Conservation (phyloP, 2,797 vertebrate species). For the Argentina silus region DNA sequence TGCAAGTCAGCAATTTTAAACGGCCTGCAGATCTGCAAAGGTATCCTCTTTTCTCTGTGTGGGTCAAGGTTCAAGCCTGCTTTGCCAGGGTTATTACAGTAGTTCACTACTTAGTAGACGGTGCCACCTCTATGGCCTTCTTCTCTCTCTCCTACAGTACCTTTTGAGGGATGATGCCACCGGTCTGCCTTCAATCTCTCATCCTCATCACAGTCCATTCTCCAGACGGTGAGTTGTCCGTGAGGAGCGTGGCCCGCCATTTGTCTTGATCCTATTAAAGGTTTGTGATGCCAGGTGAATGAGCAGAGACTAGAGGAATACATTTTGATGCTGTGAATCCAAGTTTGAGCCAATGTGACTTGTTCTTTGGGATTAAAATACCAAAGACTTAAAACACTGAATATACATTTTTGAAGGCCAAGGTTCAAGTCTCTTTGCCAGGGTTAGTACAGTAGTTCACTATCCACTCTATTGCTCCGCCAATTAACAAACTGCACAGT, state of each 20-base stretch:
- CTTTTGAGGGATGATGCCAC: slow-evolving; percentile 37
- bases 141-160: slow-evolving; percentile 18
- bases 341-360: neutral
- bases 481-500: slow-evolving; percentile 19
- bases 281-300: slow-evolving; percentile 14
- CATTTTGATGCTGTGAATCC: neutral
- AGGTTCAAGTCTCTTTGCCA: slow-evolving; percentile 38
- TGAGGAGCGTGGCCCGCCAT: slow-evolving; percentile 22
- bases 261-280: slow-evolving; percentile 28
- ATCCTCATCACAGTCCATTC: slow-evolving; percentile 36
- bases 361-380: neutral
- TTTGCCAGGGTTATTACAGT: slow-evolving; percentile 38
- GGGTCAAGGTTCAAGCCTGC: slow-evolving; percentile 46
- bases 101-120: slow-evolving; percentile 37
- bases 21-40: slow-evolving; percentile 27
- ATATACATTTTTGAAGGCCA: slow-evolving; percentile 26
- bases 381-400: neutral
- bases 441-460: slow-evolving; percentile 44
- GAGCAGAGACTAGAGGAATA: neutral
- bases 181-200: slow-evolving; percentile 33
- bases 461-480: slow-evolving; percentile 13
- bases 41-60: slow-evolving; percentile 29
- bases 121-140: slow-evolving; percentile 39
- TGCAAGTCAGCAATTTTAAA: slow-evolving; percentile 68
- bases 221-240: slow-evolving; percentile 27